phyloP scores from a whole-genome alignment of 2,113 vertebrate genomes.

The Channa argus region DNA sequence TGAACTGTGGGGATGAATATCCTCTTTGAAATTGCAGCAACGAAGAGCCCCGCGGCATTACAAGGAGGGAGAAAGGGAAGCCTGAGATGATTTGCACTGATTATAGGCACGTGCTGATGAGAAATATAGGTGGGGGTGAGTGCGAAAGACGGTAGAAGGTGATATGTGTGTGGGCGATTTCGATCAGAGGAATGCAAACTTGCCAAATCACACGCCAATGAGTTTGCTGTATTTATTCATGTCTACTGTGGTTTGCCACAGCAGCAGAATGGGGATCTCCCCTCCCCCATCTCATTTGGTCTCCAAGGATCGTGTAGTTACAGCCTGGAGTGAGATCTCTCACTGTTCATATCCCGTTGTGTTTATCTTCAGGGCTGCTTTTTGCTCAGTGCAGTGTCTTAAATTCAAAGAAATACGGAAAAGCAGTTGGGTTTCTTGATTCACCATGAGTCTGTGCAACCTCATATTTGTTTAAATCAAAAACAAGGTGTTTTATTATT shows the following conservation, averaged over 20 bases:
- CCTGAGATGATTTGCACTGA: conserved; percentile 61
- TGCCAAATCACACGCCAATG: conserved; percentile 40
- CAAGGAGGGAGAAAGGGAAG: conserved; percentile 39
- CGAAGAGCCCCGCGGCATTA: conserved; percentile 42
- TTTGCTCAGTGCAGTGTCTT: not conserved
- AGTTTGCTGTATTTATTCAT: conserved; percentile 48
- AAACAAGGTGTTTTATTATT: not conserved
- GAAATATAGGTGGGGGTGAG: conserved; percentile 3
- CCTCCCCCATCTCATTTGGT: conserved; percentile 26
- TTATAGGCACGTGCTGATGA: conserved; percentile 45
- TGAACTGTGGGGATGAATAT: conserved; percentile 39
- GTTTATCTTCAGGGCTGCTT: conserved; percentile 1
- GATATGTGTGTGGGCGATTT: conserved; percentile 62
- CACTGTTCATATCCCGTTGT: conserved; percentile 8
- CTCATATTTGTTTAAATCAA: no score
- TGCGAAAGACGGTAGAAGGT: conserved; percentile 49
- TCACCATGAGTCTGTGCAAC: not conserved
- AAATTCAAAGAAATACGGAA: not conserved
- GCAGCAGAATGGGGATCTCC: conserved; percentile 1
- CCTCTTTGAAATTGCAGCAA: conserved; percentile 38
- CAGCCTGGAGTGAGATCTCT: conserved; percentile 24
- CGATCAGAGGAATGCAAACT: conserved; percentile 52
- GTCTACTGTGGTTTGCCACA: conserved; percentile 43
- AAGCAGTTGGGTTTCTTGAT: not conserved
- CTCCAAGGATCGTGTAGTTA: conserved; percentile 13